phyloP scores from a whole-genome alignment of 2,888 invertebrate species.

The Notodonta dromedarius region DNA sequence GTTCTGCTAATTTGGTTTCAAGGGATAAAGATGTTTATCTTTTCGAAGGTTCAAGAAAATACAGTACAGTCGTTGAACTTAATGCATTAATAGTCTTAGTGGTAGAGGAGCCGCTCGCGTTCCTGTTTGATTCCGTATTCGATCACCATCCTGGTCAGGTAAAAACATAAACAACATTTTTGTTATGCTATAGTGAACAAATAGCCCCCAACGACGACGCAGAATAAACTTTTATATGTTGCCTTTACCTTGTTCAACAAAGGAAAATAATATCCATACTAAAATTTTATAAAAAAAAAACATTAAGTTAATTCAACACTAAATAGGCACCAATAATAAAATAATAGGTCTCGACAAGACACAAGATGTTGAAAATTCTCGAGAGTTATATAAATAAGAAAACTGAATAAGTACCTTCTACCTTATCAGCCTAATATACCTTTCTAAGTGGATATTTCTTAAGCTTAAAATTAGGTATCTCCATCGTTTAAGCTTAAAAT shows the following conservation, averaged over 20 bases:
- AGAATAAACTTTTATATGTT: too few relatives aligned
- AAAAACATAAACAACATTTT: too few relatives aligned
- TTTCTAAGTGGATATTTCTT: neutral
- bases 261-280: too few relatives aligned
- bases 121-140: too few relatives aligned
- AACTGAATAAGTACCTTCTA: neutral
- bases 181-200: too few relatives aligned
- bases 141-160: too few relatives aligned
- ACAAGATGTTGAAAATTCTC: neutral
- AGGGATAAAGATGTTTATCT: neutral
- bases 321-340: neutral
- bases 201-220: too few relatives aligned
- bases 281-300: too few relatives aligned
- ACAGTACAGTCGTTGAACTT: neutral
- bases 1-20: neutral
- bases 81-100: too few relatives aligned
- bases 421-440: neutral
- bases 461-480: neutral
- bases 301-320: neutral
- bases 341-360: neutral
- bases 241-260: too few relatives aligned
- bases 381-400: neutral
- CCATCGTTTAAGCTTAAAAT: constrained; percentile 13
- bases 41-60: neutral
- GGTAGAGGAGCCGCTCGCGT: too few relatives aligned